A percentile compares a stretch with the other conserved stretches of the same genome.
phyloP scores from a whole-genome alignment of 2,113 vertebrate species.

The Barbus barbus region DNA sequence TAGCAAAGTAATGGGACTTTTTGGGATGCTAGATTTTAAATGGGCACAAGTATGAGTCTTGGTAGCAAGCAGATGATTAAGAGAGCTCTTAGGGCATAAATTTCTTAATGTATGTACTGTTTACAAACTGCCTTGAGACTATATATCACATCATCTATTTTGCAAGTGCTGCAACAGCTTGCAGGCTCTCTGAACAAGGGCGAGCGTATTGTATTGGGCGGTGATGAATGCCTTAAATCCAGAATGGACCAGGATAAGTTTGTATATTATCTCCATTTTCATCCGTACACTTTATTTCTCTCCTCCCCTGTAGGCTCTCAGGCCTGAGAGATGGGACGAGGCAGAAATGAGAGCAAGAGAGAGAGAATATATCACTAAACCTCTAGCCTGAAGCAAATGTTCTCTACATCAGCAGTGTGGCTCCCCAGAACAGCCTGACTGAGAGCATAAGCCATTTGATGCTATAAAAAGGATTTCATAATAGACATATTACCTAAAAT shows the following conservation, averaged over 20 bases:
- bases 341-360: neutral
- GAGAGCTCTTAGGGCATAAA: conserved; percentile 15
- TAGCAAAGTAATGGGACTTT: neutral
- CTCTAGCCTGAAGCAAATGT: conserved; percentile 37
- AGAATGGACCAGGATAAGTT: conserved; percentile 50
- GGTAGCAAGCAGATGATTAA: conserved; percentile 1
- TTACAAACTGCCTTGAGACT: conserved; percentile 21
- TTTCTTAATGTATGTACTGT: conserved; percentile 28
- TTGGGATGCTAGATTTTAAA: conserved; percentile 4
- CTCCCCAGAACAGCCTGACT: conserved; percentile 29
- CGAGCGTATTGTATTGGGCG: conserved; percentile 48
- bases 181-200: conserved; percentile 39
- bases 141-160: conserved; percentile 27
- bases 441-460: conserved; percentile 27
- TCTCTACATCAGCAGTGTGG: conserved; percentile 38
- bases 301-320: conserved; percentile 32
- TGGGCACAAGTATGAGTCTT: neutral
- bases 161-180: conserved; percentile 40
- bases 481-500: conserved; percentile 32
- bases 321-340: conserved; percentile 38
- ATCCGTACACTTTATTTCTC: conserved; percentile 34
- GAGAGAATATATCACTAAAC: conserved; percentile 26
- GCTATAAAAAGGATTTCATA: conserved; percentile 25
- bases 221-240: conserved; percentile 52
- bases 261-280: conserved; percentile 46